A percentile compares a stretch with the other conserved stretches of the same genome.
phyloP scores from a whole-genome alignment of 2,888 invertebrate genomes.

The Argyresthia goedartella region DNA sequence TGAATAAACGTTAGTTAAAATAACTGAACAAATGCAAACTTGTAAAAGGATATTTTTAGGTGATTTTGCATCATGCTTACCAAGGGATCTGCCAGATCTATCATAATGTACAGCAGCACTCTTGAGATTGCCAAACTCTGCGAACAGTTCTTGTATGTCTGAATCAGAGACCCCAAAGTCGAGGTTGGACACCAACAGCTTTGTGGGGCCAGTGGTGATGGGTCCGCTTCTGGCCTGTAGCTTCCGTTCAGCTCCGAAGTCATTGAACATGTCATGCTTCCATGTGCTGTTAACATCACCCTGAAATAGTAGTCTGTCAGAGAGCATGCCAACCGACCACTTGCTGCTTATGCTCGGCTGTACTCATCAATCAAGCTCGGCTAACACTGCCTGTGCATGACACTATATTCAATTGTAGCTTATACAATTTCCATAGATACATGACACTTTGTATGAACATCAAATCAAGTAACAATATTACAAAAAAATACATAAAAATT shows the following conservation, averaged over 20 bases:
- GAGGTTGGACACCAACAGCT: constrained; percentile 94
- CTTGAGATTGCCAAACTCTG: constrained; percentile 95
- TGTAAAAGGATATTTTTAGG: too few relatives aligned
- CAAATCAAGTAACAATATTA: not conserved
- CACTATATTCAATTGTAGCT: constrained; percentile 15
- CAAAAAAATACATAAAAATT: not conserved
- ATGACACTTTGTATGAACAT: not conserved
- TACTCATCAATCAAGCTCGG: constrained; percentile 47
- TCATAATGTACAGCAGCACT: constrained; percentile 98
- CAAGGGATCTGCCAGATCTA: constrained; percentile 94
- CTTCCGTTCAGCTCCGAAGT: constrained; percentile 75
- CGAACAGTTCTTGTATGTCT: constrained; percentile 96
- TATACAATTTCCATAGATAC: constrained; percentile 3
- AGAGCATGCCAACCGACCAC: constrained; percentile 55
- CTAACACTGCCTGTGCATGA: constrained; percentile 36
- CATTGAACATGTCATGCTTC: constrained; percentile 95
- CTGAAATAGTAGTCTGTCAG: constrained; percentile 76
- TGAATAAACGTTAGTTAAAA: not conserved
- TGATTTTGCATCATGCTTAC: constrained; percentile 51
- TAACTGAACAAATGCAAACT: not conserved
- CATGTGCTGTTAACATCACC: constrained; percentile 96
- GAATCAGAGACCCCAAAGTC: constrained; percentile 98
- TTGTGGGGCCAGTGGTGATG: constrained; percentile 76
- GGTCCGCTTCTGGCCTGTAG: constrained; percentile 54
- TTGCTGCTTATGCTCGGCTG: constrained; percentile 46